These are phyloP conservation scores for Lasiurus borealis DNA, from an alignment of 2,113 vertebrate species.

Conservation along the genomic window DNA sequence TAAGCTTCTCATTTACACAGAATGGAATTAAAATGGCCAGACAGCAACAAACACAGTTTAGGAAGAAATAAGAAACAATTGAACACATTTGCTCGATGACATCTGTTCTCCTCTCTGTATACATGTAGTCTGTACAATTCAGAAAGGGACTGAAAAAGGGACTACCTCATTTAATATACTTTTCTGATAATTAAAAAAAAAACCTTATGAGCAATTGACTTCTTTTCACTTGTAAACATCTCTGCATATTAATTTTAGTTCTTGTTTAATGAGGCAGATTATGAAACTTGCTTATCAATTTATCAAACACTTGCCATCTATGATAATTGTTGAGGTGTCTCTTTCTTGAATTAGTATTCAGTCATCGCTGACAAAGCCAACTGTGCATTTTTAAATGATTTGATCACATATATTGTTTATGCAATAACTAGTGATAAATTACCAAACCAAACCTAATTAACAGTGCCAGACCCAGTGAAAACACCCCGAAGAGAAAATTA, in stretches of 20 bases:
- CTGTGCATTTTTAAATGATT: slow-evolving; percentile 83
- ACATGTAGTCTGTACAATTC: slow-evolving; percentile 54
- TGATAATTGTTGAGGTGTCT: slow-evolving; percentile 86
- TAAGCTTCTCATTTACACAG: slow-evolving; percentile 71
- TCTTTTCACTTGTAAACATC: slow-evolving; percentile 82
- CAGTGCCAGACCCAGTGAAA: slow-evolving; percentile 46
- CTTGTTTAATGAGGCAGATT: slow-evolving; percentile 87
- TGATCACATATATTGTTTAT: slow-evolving; percentile 70
- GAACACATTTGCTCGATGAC: slow-evolving; percentile 42
- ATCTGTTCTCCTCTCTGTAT: slow-evolving; percentile 66
- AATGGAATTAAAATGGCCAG: slow-evolving; percentile 62
- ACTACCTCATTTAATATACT: slow-evolving; percentile 72
- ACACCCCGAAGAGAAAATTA: background rate
- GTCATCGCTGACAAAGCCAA: slow-evolving; percentile 83
- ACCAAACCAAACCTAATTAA: slow-evolving; percentile 36
- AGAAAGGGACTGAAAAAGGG: slow-evolving; percentile 59
- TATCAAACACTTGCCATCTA: slow-evolving; percentile 87
- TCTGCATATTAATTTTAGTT: slow-evolving; percentile 86
- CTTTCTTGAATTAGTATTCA: slow-evolving; percentile 85
- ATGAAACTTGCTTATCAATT: slow-evolving; percentile 86
- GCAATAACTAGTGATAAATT: slow-evolving; percentile 64
- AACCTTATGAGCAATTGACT: slow-evolving; percentile 73
- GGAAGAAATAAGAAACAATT: slow-evolving; percentile 67
- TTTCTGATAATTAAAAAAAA: slow-evolving; percentile 79
- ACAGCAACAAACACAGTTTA: slow-evolving; percentile 33